Evolutionary conservation across 2,113 vertebrate species (phyloP).

Genomic region (Oreotragus oreotragus): DNA sequence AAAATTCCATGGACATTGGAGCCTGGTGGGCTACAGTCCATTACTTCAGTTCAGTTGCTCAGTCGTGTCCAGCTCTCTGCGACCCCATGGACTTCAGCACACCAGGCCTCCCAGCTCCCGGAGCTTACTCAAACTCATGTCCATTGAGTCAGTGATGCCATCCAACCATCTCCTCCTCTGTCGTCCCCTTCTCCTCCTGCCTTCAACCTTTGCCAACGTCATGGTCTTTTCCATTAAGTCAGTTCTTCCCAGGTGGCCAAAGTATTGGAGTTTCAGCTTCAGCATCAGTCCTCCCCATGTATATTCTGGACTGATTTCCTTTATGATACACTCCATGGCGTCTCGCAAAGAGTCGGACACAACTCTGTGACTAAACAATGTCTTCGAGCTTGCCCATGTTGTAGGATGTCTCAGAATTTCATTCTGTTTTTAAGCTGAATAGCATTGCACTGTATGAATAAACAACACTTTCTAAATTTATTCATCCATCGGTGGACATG

Average conservation of each 20-base stretch:
- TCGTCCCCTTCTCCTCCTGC: accelerated
- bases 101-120: not conserved
- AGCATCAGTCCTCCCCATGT: not conserved
- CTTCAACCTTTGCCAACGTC: not conserved
- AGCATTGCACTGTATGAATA: not conserved
- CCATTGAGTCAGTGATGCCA: not conserved
- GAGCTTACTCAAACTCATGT: not conserved
- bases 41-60: not conserved
- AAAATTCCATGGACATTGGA: not conserved
- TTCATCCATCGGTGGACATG: not conserved
- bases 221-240: not conserved
- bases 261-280: not conserved
- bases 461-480: not conserved
- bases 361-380: not conserved
- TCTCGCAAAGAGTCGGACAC: not conserved
- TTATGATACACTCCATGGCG: not conserved
- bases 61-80: not conserved
- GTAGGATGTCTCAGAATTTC: not conserved
- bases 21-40: not conserved
- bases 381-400: accelerated
- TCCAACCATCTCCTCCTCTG: not conserved
- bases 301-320: not conserved
- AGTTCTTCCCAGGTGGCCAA: not conserved
- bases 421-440: not conserved
- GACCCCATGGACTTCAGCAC: not conserved